Evolutionary conservation across 1,140 invertebrate genomes (phyloP).

Genomic region (Listronotus oregonensis): DNA sequence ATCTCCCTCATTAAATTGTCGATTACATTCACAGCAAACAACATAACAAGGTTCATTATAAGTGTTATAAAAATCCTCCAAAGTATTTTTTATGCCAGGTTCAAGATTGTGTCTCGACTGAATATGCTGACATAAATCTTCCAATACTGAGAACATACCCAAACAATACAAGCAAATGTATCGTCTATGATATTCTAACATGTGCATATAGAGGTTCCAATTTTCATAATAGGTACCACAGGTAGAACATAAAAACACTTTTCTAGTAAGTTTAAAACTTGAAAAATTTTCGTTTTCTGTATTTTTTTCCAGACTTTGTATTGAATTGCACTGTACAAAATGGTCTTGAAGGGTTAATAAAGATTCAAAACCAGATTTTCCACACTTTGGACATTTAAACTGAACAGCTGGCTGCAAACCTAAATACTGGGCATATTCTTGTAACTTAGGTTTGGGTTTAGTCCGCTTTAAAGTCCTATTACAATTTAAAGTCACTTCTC

Average conservation of each 20-base stretch:
- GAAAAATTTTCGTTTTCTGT: slow-evolving; percentile 52
- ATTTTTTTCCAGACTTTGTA: slow-evolving; percentile 54
- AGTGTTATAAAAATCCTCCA: slow-evolving; percentile 67
- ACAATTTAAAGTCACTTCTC: slow-evolving; percentile 9
- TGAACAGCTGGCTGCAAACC: slow-evolving; percentile 71
- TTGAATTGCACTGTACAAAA: slow-evolving; percentile 61
- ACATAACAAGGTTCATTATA: slow-evolving; percentile 72
- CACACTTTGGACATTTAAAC: slow-evolving; percentile 70
- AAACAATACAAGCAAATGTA: slow-evolving; percentile 80
- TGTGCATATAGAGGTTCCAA: slow-evolving; percentile 82
- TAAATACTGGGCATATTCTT: slow-evolving; percentile 72
- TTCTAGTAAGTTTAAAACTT: slow-evolving; percentile 68
- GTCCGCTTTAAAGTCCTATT: slow-evolving; percentile 25
- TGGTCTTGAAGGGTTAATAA: slow-evolving; percentile 66
- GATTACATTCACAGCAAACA: slow-evolving; percentile 78
- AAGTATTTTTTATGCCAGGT: slow-evolving; percentile 65
- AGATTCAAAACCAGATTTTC: slow-evolving; percentile 64
- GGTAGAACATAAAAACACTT: slow-evolving; percentile 76
- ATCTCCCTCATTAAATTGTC: slow-evolving; percentile 72
- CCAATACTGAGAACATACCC: slow-evolving; percentile 77
- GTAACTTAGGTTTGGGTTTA: slow-evolving; percentile 55
- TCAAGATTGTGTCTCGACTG: slow-evolving; percentile 74
- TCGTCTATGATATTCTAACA: slow-evolving; percentile 76
- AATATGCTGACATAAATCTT: slow-evolving; percentile 75
- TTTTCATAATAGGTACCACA: slow-evolving; percentile 82